phyloP scores from a whole-genome alignment of 1,140 invertebrate species.

The Drosophila melanogaster region DNA sequence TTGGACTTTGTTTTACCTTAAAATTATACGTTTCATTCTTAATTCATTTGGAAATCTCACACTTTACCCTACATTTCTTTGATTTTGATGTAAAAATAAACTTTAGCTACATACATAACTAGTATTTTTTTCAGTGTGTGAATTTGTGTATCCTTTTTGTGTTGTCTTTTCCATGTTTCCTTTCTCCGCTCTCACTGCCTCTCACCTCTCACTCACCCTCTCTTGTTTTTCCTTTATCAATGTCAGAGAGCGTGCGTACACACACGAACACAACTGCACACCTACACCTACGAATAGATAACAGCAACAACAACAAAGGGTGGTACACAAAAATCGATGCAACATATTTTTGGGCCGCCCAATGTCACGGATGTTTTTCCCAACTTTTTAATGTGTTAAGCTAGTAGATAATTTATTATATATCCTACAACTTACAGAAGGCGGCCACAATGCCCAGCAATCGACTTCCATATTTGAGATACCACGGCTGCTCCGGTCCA shows the following conservation, averaged over 20 bases:
- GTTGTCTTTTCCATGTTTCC: slow-evolving; percentile 22
- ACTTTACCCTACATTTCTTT: too few species aligned
- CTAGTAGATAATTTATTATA: neutral
- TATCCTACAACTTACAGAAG: slow-evolving; percentile 87
- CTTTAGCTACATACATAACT: too few species aligned
- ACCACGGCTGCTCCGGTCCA: slow-evolving; percentile 94
- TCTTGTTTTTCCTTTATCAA: slow-evolving; percentile 70
- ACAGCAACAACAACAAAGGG: slow-evolving; percentile 52
- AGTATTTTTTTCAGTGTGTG: slow-evolving; percentile 2
- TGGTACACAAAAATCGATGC: slow-evolving; percentile 77
- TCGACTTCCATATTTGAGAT: slow-evolving; percentile 94
- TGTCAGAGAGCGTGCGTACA: slow-evolving; percentile 70
- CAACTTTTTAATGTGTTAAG: slow-evolving; percentile 4
- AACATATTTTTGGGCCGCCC: slow-evolving; percentile 49
- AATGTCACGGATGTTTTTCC: slow-evolving; percentile 31
- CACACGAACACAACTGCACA: slow-evolving; percentile 19
- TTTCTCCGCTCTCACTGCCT: slow-evolving; percentile 1
- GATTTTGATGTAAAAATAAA: too few species aligned
- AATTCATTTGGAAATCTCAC: too few species aligned
- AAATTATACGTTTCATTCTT: too few species aligned
- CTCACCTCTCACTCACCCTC: slow-evolving; percentile 5
- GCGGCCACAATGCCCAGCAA: slow-evolving; percentile 93
- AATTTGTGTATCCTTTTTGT: slow-evolving; percentile 80
- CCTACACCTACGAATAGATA: slow-evolving; percentile 39
- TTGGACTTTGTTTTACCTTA: too few species aligned